Evolutionary conservation across 1,140 invertebrate species (phyloP).

Genomic region (Leptinotarsa defecta): DNA sequence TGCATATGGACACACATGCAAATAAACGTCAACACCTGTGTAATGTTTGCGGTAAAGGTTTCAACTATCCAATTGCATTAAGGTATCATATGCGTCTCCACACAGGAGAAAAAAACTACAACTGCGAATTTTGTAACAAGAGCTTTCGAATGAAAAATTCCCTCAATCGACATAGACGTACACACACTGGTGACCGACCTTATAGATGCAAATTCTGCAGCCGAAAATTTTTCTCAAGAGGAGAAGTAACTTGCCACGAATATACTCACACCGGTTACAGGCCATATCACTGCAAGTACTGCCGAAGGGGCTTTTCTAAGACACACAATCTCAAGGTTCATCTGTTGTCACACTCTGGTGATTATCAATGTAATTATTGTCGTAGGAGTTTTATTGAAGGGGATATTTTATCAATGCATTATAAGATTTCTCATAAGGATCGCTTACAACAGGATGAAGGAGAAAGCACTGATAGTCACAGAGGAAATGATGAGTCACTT

Average conservation of each 20-base stretch:
- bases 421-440: conserved; percentile 35
- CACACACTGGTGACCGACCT: conserved; percentile 49
- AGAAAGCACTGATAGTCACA: not conserved
- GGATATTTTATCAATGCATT: conserved; percentile 39
- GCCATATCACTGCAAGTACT: conserved; percentile 72
- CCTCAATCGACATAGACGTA: conserved; percentile 54
- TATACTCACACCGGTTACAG: conserved; percentile 72
- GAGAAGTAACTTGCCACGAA: conserved; percentile 58
- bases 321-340: conserved; percentile 45
- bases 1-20: conserved; percentile 32
- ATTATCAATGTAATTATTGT: conserved; percentile 41
- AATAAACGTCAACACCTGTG: conserved; percentile 32
- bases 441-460: conserved; percentile 8
- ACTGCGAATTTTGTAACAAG: conserved; percentile 63
- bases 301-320: conserved; percentile 67
- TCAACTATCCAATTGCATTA: conserved; percentile 32
- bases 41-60: conserved; percentile 38
- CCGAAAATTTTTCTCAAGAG: conserved; percentile 38
- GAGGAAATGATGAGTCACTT: not conserved
- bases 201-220: conserved; percentile 50
- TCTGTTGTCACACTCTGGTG: conserved; percentile 44
- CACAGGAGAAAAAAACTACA: conserved; percentile 58
- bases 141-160: conserved; percentile 58
- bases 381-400: conserved; percentile 39
- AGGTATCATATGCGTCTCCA: conserved; percentile 40